Evolutionary conservation across 2,113 vertebrate species (phyloP), one percentile per base, ranked within the genome.

Genomic region (Urocynchramus pylzowi): DNA sequence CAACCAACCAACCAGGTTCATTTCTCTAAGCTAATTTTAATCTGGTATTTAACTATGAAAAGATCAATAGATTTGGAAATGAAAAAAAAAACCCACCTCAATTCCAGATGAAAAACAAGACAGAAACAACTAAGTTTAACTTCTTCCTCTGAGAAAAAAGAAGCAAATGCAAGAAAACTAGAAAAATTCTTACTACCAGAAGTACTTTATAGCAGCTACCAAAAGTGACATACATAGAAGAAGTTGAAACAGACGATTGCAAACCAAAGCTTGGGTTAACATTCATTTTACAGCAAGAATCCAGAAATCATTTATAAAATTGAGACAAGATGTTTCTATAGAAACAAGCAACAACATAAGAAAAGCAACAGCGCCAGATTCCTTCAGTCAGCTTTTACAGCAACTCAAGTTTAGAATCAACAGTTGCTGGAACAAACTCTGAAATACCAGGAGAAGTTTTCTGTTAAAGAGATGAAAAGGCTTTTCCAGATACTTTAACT

Each of bases 301-400:
- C 57, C 37, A 94, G 65, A 70, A 56, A 78, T 26, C 9, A 39
- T 50, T 84, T 84, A 78, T 42, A 81, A 94, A 94, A 87, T 2
- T 87, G 81, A 83, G 95, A 60, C 63, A 84, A 93, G 86, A 87
- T 45, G 84, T 95, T 91, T 95, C 89, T 89, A 92, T 87, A 87
- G 95, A 92, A 95, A 93, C 94, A 70, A 65, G 68, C 30, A 86
- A 93, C 47, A 93, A 92, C 65, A 61, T n/a, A 67, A 65, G 56
- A 93, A 96, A 95, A 95, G 70, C 50, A 89, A 90, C 49, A 37
- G 49, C n/a, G 23, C 68, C 0, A 2, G 30, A 88, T 67, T 84
- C 47, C 24, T 87, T 57, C 22, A 74, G 47, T 84, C 84, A 94
- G 77, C 90, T 94, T 42, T 84, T 79, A 84, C 4, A 9, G 47